A percentile compares a stretch with the other conserved stretches of the same genome.
These are phyloP conservation scores for Herpetotheres cachinnans DNA, from an alignment of 2,113 vertebrate genomes.

Conservation along the genomic window DNA sequence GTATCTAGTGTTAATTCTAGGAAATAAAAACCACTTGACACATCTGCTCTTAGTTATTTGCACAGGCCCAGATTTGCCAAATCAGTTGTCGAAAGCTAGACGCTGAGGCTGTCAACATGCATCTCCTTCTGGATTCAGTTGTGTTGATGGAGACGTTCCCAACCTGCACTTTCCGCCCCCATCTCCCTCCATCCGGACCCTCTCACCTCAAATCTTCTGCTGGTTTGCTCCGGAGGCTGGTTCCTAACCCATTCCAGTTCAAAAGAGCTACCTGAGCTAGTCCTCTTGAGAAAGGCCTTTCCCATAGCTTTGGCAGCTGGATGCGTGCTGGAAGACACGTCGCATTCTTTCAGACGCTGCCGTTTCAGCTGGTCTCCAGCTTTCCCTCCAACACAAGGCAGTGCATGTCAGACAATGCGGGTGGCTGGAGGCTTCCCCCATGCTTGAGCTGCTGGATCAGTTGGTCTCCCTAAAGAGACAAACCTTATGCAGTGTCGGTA, in stretches of 20 bases:
- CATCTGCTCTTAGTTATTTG: slow-evolving; percentile 47
- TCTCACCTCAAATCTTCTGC: not conserved
- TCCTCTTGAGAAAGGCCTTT: not conserved
- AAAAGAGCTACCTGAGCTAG: not conserved
- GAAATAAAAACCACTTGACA: slow-evolving; percentile 49
- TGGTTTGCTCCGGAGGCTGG: not conserved
- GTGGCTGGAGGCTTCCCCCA: not conserved
- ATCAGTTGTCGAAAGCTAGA: slow-evolving; percentile 41
- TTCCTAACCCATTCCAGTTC: not conserved
- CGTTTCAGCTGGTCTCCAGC: not conserved
- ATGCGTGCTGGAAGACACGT: accelerated
- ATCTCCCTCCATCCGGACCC: not conserved
- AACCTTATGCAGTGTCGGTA: not conserved
- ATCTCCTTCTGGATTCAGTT: slow-evolving; percentile 30
- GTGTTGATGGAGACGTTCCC: not conserved
- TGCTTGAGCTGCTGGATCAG: not conserved
- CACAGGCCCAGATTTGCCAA: slow-evolving; percentile 10
- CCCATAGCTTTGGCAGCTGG: not conserved
- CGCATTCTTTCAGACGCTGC: not conserved
- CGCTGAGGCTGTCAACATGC: slow-evolving; percentile 18
- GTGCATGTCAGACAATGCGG: not conserved
- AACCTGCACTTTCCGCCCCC: not conserved
- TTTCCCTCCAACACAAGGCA: not conserved
- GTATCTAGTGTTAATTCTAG: slow-evolving; percentile 15
- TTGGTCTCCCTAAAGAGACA: not conserved